A percentile compares a stretch with the other conserved stretches of the same genome.
These are phyloP conservation scores for Antheraea yamamai DNA, from an alignment of 2,888 invertebrate species.

Conservation along the genomic window DNA sequence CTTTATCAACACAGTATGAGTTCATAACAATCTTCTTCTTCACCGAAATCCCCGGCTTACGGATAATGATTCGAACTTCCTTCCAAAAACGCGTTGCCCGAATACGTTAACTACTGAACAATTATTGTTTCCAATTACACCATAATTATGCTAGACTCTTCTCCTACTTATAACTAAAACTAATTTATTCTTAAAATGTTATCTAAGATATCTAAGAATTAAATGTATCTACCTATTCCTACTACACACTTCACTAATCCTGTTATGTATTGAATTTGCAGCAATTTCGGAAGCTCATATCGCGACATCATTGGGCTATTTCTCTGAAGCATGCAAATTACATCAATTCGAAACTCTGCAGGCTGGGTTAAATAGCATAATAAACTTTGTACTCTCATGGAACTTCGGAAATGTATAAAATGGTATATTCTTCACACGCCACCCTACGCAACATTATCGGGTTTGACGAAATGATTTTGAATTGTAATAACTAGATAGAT, in stretches of 20 bases:
- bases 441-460: neutral
- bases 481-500: neutral
- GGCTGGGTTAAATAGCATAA: neutral
- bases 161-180: no score
- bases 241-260: neutral
- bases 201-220: no score
- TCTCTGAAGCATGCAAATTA: constrained; percentile 1
- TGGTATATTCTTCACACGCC: neutral
- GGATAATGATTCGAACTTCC: no score
- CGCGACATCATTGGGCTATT: neutral
- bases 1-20: no score
- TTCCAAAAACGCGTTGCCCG: no score
- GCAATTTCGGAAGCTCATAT: neutral
- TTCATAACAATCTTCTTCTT: no score
- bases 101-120: no score
- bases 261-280: neutral
- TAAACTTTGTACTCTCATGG: neutral
- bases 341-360: neutral
- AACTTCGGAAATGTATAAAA: neutral
- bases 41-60: no score
- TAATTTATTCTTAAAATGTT: no score
- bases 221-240: no score
- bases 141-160: no score
- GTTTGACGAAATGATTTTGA: neutral
- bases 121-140: no score